A percentile compares a stretch with the other conserved stretches of the same genome.
These are phyloP conservation scores for Cephus sareptanus DNA, from an alignment of 2,888 invertebrate species.

Conservation along the genomic window DNA sequence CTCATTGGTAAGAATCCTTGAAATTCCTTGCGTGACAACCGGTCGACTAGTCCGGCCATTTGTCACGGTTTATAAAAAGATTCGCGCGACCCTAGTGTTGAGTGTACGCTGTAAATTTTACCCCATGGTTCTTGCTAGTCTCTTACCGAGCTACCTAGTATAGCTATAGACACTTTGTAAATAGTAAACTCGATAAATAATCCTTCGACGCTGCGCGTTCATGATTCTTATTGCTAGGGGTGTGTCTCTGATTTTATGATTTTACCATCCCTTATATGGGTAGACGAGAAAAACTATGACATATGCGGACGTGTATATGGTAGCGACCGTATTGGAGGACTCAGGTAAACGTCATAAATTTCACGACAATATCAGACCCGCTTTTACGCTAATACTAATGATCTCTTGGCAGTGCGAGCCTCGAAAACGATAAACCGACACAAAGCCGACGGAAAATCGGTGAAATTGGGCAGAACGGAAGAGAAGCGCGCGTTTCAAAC, in stretches of 20 bases:
- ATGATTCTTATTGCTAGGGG: background rate
- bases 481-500: constrained; percentile 10
- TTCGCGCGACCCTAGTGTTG: background rate
- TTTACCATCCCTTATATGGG: background rate
- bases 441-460: constrained; percentile 58
- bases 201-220: background rate
- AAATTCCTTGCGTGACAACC: background rate
- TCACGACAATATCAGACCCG: constrained; percentile 39
- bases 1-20: background rate
- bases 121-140: background rate
- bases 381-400: constrained; percentile 62
- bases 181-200: background rate
- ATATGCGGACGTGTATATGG: background rate
- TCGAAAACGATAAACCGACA: constrained; percentile 55
- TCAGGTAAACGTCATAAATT: constrained; percentile 53
- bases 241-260: background rate
- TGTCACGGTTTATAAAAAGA: background rate
- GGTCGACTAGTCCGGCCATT: background rate
- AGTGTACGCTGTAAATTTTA: background rate
- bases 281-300: background rate
- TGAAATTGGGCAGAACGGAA: constrained; percentile 63
- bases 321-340: background rate
- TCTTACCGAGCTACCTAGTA: background rate
- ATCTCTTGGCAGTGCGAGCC: constrained; percentile 39
- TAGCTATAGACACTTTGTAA: background rate